Percentiles rank a stretch among this genome's conserved stretches.
Evolutionary conservation across 2,888 invertebrate genomes (phyloP).

Genomic region (Hipparchia sbordonii): DNA sequence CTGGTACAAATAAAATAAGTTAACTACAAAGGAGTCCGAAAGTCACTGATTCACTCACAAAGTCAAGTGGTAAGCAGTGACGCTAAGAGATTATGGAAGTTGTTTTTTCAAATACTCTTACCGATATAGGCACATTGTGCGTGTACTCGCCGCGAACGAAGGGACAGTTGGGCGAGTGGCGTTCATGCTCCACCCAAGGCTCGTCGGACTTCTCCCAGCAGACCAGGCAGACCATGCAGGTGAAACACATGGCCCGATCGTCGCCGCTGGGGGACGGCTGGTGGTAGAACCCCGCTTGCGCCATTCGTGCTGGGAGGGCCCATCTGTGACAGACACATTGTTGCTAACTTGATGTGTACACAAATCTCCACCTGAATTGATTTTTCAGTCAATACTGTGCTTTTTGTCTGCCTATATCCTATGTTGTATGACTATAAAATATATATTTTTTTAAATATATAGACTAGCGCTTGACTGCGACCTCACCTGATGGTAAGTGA

Average conservation of each 20-base stretch:
- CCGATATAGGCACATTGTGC: slow-evolving; percentile 95
- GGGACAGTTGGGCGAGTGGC: slow-evolving; percentile 96
- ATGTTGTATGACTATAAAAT: too few relatives aligned
- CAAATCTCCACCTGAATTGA: background rate
- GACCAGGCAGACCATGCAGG: slow-evolving; percentile 96
- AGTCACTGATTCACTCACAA: too few relatives aligned
- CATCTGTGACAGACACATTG: slow-evolving; percentile 82
- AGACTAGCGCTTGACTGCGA: too few relatives aligned
- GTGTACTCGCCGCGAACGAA: slow-evolving; percentile 97
- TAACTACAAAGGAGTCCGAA: too few relatives aligned
- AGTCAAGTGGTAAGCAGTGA: too few relatives aligned
- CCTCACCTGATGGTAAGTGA: too few relatives aligned
- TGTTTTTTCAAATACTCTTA: slow-evolving; percentile 49
- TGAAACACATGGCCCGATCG: slow-evolving; percentile 98
- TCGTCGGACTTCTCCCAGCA: slow-evolving; percentile 99
- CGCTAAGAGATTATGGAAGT: background rate
- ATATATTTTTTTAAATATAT: too few relatives aligned
- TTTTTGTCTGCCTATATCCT: too few relatives aligned
- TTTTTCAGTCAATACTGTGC: too few relatives aligned
- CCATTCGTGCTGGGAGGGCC: slow-evolving; percentile 98
- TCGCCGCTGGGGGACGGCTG: slow-evolving; percentile 95
- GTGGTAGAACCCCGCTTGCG: slow-evolving; percentile 98
- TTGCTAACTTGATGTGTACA: background rate
- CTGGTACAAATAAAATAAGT: too few relatives aligned
- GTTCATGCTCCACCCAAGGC: slow-evolving; percentile 98